A percentile compares a stretch with the other conserved stretches of the same genome.
phyloP scores from a whole-genome alignment of 1,140 invertebrate genomes.

The Sycophila sp. region DNA sequence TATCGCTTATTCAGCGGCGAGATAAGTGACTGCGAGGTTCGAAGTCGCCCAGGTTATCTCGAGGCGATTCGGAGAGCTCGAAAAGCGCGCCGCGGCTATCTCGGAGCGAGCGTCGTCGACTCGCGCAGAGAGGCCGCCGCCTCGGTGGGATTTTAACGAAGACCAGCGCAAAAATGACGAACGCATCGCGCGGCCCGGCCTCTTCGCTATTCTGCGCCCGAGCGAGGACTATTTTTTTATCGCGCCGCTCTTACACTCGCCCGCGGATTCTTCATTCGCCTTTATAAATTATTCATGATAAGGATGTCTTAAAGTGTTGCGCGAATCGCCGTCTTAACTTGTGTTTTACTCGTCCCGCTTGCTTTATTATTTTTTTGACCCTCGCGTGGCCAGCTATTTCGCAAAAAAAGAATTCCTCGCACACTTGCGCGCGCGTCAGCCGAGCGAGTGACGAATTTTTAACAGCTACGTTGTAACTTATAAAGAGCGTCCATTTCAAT shows the following conservation, averaged over 20 bases:
- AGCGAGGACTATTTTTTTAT: constrained; percentile 15
- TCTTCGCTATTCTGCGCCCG: constrained; percentile 35
- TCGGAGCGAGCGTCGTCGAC: neutral
- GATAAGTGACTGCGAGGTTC: constrained; percentile 34
- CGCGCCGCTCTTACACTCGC: neutral
- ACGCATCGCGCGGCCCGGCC: neutral
- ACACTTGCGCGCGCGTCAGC: no score
- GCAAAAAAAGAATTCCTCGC: neutral
- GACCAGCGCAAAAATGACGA: constrained; percentile 27
- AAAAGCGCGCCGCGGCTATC: constrained; percentile 25
- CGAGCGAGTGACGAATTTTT: constrained; percentile 7
- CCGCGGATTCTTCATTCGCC: neutral
- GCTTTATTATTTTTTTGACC: neutral
- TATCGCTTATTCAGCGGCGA: constrained; percentile 38
- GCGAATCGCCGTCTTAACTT: constrained; percentile 5
- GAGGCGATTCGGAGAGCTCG: constrained; percentile 30
- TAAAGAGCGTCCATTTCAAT: no score
- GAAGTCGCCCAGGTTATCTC: constrained; percentile 35
- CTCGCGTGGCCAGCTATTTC: neutral
- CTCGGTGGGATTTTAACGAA: constrained; percentile 19
- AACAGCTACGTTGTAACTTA: no score
- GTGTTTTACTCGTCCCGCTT: neutral
- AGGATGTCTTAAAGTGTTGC: constrained; percentile 34
- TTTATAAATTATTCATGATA: constrained; percentile 41
- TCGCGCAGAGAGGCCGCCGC: neutral